These are phyloP conservation scores for Eulacestoma nigropectus DNA, from an alignment of 2,113 vertebrate species.

Conservation along the genomic window DNA sequence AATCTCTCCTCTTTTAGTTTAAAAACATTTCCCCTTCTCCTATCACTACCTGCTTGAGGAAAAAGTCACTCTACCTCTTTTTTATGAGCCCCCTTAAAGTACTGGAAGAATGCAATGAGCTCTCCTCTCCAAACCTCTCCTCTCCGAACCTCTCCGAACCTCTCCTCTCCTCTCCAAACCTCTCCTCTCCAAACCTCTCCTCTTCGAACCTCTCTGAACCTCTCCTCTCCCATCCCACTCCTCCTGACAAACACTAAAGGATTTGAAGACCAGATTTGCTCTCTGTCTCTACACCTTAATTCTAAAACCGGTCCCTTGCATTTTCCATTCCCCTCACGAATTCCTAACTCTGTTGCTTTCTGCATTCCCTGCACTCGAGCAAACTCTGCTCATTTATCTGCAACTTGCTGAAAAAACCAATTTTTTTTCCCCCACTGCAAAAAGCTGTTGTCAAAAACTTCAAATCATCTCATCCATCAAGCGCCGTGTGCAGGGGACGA, in stretches of 20 bases:
- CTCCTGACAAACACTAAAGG: background rate
- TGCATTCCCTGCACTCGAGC: background rate
- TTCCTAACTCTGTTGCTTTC: background rate
- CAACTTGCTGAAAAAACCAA: background rate
- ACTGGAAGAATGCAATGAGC: background rate
- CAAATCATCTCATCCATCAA: conserved; percentile 60
- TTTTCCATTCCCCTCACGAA: conserved; percentile 38
- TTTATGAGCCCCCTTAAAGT: background rate
- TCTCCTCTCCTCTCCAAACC: background rate
- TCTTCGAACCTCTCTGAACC: too few relatives aligned
- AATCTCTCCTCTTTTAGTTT: background rate
- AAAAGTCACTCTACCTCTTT: background rate
- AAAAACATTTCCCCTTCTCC: background rate
- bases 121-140: too few relatives aligned
- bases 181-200: too few relatives aligned
- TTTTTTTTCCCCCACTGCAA: background rate
- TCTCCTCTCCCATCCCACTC: background rate
- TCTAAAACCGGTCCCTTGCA: background rate
- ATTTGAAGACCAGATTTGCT: background rate
- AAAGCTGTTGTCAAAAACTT: conserved; percentile 50
- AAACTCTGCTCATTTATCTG: conserved; percentile 59
- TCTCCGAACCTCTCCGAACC: too few relatives aligned
- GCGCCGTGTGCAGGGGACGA: background rate
- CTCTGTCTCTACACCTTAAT: background rate
- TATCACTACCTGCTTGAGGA: background rate